Conservation (phyloP, 37 sponge, comb jelly and placozoan genomes). For the Corticium candelabrum region DNA sequence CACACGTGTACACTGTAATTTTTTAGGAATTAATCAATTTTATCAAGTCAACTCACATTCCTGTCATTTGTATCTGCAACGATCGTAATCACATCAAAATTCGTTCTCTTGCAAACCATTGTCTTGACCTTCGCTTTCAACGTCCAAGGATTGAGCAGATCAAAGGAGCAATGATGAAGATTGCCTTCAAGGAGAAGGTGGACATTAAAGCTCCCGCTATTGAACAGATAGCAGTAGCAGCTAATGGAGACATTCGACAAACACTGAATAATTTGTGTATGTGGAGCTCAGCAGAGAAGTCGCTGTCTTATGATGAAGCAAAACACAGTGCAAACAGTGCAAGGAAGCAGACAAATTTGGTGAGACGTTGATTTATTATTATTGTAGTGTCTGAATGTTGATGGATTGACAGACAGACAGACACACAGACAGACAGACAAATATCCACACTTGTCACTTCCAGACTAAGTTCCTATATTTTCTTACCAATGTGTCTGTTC, state of each 20-base stretch:
- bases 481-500: too few species aligned
- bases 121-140: conserved; percentile 78
- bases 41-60: conserved; percentile 77
- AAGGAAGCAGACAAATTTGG: conserved; percentile 59
- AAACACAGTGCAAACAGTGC: conserved; percentile 39
- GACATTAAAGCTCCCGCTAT: conserved; percentile 72
- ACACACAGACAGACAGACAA: too few species aligned
- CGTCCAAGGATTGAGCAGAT: conserved; percentile 82
- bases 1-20: not conserved
- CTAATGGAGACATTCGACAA: conserved; percentile 76
- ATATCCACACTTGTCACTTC: too few species aligned
- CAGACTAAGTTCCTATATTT: too few species aligned
- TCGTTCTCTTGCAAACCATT: conserved; percentile 83
- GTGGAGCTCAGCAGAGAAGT: conserved; percentile 59
- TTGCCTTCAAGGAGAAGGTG: conserved; percentile 79
- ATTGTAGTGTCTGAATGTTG: too few species aligned
- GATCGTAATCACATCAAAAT: conserved; percentile 80
- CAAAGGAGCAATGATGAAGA: conserved; percentile 79
- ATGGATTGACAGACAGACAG: too few species aligned
- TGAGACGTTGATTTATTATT: conserved; percentile 22
- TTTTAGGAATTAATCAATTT: conserved; percentile 74
- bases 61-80: conserved; percentile 98
- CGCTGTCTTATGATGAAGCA: conserved; percentile 41
- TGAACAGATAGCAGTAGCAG: conserved; percentile 64
- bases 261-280: conserved; percentile 65